Base-by-base conservation (phyloP, 2,797 vertebrate species). In the Semaprochilodus insignis region DNA sequence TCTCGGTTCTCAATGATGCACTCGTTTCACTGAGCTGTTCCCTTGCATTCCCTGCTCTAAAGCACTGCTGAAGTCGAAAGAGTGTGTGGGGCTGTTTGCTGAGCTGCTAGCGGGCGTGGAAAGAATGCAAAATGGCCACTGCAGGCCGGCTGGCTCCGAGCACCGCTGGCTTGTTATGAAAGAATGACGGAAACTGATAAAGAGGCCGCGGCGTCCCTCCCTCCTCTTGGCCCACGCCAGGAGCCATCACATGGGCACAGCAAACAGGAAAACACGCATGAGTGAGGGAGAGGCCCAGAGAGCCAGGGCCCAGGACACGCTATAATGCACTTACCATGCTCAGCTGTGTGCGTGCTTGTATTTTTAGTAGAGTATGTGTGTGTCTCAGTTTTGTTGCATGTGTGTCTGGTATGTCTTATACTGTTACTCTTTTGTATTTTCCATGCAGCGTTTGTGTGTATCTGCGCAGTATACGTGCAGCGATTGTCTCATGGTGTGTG, bases 181-280 rank as follows among this genome's bases (percentile, higher is more conserved):
- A 74, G 76, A 78, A 57, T 81, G 90, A 88, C 87, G 80, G 82
- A 85, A 80, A 76, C 76, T 87, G 86, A 87, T 88, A 90, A 91
- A 90, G 89, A 91, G 89, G 85, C 78, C 83, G 85, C 1, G 52
- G 78, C 57, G 51, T 72, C 57, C 71, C 62, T 82, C 57, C 70
- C 54, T 81, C 70, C 77, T 57, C 67, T 73, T 23, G n/a, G 60
- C 23, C 36, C 74, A 70, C 55, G 77, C 72, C 79, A 81, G 79
- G 55, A 78, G 80, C 44, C 52, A 4, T 85, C 80, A 81, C 75
- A 25, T 74, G 34, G 75, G 51, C 79, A 81, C 27, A 62, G 44
- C 76, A 62, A 75, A 81, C 74, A 81, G 78, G 74, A 85, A 83
- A 66, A 66, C 81, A 85, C 16, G 27, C 62, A 70, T 81, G 66